Conservation (phyloP, 2,888 invertebrate species). For the Ectemnius continuus region DNA sequence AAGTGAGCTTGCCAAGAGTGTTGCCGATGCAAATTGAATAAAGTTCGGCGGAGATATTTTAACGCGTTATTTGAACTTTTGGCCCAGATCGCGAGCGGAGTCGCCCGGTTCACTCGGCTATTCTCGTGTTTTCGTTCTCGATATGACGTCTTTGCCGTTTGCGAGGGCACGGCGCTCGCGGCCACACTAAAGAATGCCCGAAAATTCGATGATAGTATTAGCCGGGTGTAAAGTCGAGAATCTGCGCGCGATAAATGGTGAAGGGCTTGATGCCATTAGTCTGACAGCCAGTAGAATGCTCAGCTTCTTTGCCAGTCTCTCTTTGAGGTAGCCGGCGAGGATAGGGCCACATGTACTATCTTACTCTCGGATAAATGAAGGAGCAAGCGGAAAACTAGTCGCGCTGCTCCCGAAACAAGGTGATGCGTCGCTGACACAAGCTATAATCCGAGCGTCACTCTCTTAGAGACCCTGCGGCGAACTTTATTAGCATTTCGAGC, state of each 20-base stretch:
- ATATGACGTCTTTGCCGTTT: too few relatives aligned
- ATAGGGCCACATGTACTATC: too few relatives aligned
- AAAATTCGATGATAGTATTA: too few relatives aligned
- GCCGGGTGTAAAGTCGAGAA: conserved; percentile 2
- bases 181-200: too few relatives aligned
- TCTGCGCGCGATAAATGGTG: background rate
- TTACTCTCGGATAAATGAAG: background rate
- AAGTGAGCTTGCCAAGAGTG: too few relatives aligned
- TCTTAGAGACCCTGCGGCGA: conserved; percentile 72
- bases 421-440: conserved; percentile 15
- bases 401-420: background rate
- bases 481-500: conserved; percentile 71
- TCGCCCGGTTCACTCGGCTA: too few relatives aligned
- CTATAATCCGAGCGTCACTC: conserved; percentile 64
- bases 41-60: background rate
- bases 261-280: background rate
- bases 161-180: too few relatives aligned
- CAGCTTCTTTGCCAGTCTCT: background rate
- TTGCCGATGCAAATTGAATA: too few relatives aligned
- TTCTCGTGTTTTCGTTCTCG: too few relatives aligned
- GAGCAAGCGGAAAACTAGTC: background rate
- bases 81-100: background rate
- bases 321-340: background rate
- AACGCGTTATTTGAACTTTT: background rate
- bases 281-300: background rate